Evolutionary conservation across 2,797 vertebrate species (phyloP).

Genomic region (Aythya fuligula): DNA sequence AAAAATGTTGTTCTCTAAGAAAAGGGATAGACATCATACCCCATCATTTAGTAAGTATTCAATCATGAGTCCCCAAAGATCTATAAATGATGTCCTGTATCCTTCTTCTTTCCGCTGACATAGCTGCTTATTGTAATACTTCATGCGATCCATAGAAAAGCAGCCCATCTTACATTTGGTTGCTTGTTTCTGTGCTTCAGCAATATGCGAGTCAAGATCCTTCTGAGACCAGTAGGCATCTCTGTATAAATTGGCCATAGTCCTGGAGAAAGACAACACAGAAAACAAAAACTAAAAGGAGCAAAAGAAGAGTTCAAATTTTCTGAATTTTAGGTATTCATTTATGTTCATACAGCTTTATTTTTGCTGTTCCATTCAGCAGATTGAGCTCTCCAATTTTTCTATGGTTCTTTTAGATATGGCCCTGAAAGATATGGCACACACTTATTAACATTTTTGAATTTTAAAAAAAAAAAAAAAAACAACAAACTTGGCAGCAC

Average conservation of each 20-base stretch:
- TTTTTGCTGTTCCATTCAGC: not conserved
- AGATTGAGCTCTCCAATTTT: not conserved
- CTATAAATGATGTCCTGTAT: constrained; percentile 79
- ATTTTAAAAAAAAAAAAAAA: no score
- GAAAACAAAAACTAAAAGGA: not conserved
- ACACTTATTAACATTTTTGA: not conserved
- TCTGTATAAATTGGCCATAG: constrained; percentile 82
- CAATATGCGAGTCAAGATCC: constrained; percentile 73
- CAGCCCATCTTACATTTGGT: constrained; percentile 77
- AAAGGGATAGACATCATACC: constrained; percentile 68
- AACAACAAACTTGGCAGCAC: not conserved
- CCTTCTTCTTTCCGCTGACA: constrained; percentile 77
- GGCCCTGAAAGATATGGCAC: not conserved
- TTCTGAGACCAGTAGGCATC: constrained; percentile 85
- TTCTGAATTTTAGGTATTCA: not conserved
- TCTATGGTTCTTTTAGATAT: not conserved
- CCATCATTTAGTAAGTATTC: constrained; percentile 84
- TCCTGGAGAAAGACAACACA: constrained; percentile 74
- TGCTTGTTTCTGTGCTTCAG: constrained; percentile 75
- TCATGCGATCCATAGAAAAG: constrained; percentile 78
- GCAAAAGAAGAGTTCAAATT: not conserved
- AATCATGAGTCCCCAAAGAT: constrained; percentile 84
- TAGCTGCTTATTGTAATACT: constrained; percentile 80
- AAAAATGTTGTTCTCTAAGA: not conserved
- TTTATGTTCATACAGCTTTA: not conserved